Evolutionary conservation across 1,140 invertebrate genomes (phyloP).

Genomic region (Oedothorax gibbosus): DNA sequence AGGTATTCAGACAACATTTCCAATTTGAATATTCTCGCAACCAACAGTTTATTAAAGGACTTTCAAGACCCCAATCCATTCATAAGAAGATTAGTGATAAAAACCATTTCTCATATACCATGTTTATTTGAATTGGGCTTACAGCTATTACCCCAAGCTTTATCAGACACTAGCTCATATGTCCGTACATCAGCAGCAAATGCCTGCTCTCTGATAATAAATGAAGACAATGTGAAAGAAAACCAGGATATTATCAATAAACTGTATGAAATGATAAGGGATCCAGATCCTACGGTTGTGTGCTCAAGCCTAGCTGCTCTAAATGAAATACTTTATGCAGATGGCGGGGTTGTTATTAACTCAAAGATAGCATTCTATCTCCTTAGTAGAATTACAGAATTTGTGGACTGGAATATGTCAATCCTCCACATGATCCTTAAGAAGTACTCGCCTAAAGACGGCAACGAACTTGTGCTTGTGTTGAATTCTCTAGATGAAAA

Average conservation of each 20-base stretch:
- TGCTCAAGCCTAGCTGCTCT: constrained; percentile 16
- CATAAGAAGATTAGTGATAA: constrained; percentile 39
- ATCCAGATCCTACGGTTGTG: constrained; percentile 47
- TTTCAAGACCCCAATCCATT: constrained; percentile 57
- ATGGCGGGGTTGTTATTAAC: constrained; percentile 52
- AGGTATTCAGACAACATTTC: constrained; percentile 44
- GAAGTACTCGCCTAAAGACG: constrained; percentile 37
- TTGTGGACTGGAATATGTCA: constrained; percentile 44
- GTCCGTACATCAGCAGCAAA: constrained; percentile 36
- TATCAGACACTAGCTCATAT: constrained; percentile 27
- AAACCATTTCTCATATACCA: constrained; percentile 27
- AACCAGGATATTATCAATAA: constrained; percentile 41
- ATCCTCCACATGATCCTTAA: constrained; percentile 23
- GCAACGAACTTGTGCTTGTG: constrained; percentile 26
- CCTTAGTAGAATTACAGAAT: constrained; percentile 36
- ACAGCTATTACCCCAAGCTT: constrained; percentile 27
- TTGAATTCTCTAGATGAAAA: constrained; percentile 51
- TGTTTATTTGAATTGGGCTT: constrained; percentile 37
- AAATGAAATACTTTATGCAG: constrained; percentile 35
- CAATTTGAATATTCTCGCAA: constrained; percentile 49
- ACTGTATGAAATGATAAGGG: constrained; percentile 47
- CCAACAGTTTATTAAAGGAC: constrained; percentile 47
- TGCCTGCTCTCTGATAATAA: constrained; percentile 23
- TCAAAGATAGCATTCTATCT: constrained; percentile 36
- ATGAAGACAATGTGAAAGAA: constrained; percentile 1